These are phyloP conservation scores for Mylabris sibirica DNA, from an alignment of 2,888 invertebrate genomes.

Conservation along the genomic window DNA sequence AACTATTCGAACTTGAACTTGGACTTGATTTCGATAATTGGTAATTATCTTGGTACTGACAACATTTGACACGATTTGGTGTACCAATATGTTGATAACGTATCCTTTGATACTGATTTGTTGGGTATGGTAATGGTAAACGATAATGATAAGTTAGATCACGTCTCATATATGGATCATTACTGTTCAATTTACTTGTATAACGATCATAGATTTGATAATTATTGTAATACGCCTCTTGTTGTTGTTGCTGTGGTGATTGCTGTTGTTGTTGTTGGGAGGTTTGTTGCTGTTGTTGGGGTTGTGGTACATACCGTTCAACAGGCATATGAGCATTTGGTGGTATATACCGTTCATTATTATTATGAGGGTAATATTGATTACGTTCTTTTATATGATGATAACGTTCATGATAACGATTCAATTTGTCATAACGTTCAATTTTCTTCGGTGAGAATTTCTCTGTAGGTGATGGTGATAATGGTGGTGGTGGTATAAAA, in stretches of 20 bases:
- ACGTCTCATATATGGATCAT: conserved; percentile 68
- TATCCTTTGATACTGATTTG: conserved; percentile 58
- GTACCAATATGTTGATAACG: conserved; percentile 54
- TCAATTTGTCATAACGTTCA: conserved; percentile 49
- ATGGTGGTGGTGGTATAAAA: conserved; percentile 62
- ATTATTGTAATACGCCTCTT: conserved; percentile 1
- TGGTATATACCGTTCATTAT: conserved; percentile 65
- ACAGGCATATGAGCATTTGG: conserved; percentile 76
- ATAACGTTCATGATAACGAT: conserved; percentile 41
- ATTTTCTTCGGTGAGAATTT: conserved; percentile 54
- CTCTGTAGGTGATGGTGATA: conserved; percentile 57
- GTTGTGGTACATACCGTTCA: conserved; percentile 74
- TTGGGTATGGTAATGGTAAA: conserved; percentile 62
- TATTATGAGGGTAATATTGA: conserved; percentile 38
- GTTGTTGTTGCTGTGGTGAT: conserved; percentile 52
- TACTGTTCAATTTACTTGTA: conserved; percentile 53
- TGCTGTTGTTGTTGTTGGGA: conserved; percentile 32
- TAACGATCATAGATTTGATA: neutral
- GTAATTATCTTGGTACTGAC: conserved; percentile 57
- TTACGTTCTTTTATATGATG: conserved; percentile 38
- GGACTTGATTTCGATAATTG: conserved; percentile 61
- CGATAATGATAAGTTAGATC: conserved; percentile 68
- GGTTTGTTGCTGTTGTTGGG: conserved; percentile 60
- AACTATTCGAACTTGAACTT: conserved; percentile 62
- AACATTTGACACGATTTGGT: conserved; percentile 58